Percentiles rank a stretch among this genome's conserved stretches.
Conservation (phyloP, 2,113 vertebrate species). For the Anguilla japonica region DNA sequence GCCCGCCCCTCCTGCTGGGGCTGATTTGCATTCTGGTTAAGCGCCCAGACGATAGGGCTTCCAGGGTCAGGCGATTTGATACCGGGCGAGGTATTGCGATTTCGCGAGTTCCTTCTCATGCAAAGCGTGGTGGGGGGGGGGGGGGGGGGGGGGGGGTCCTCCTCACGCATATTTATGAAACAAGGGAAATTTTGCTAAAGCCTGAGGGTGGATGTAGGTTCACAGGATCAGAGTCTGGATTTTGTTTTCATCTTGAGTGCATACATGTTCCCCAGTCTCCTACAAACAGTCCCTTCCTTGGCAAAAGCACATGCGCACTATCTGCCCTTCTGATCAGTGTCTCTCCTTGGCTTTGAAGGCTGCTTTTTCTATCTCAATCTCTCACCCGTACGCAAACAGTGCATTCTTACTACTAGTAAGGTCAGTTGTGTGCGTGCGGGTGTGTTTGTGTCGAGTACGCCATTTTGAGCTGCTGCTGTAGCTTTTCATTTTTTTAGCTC, state of each 20-base stretch:
- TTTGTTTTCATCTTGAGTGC: neutral
- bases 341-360: constrained; percentile 57
- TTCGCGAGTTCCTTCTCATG: neutral
- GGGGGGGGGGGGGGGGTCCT: neutral
- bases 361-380: constrained; percentile 43
- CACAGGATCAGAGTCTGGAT: neutral
- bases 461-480: neutral
- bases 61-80: neutral
- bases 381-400: constrained; percentile 48
- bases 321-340: constrained; percentile 42
- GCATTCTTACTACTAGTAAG: constrained; percentile 28
- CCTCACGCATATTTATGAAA: neutral
- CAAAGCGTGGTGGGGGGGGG: neutral
- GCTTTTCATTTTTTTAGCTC: neutral
- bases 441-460: constrained; percentile 3
- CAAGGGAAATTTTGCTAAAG: neutral
- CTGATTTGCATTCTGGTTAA: neutral
- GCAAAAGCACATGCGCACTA: constrained; percentile 13
- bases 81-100: neutral
- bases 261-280: neutral
- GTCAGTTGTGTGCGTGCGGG: constrained; percentile 13
- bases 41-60: neutral
- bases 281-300: neutral
- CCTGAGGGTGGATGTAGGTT: neutral
- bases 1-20: neutral